Evolutionary conservation across 2,888 invertebrate genomes (phyloP), one percentile per base, ranked within the genome.

Genomic region (Oeneis ivallda): DNA sequence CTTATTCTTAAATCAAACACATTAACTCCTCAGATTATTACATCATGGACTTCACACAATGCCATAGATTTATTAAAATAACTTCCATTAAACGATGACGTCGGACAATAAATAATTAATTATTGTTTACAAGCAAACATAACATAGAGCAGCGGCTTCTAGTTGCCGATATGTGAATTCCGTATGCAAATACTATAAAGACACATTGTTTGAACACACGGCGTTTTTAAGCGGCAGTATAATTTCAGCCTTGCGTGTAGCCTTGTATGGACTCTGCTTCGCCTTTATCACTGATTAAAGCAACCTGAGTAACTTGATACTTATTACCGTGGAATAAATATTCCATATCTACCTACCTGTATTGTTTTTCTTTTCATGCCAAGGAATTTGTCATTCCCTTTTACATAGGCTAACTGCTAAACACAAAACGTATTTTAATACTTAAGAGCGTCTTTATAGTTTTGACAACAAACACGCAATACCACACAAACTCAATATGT

Each of bases 221-320:
- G 53, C 59, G 66, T 71, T 73, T 71, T 74, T 70, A 69, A 71
- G 67, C 50, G 69, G 68, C 67, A 76, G 73, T 78, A 77, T 76
- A 74, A 76, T 72, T 76, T 73, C 77, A 83, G 78, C 89, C 88
- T 89, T 84, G 85, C 74, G 73, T 75, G 72, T 77, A 79, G 76
- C 87, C 87, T 89, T 87, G 86, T 85, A 86, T 78, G 88, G 88
- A 85, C 81, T 88, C 88, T 76, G 79, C 77, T 82, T 82, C 80
- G 82, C 85, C 80, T 83, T 83, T 81, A 83, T 79, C 82, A 77
- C 68, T 75, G 60, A 37, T 72, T 70, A 69, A 26, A 65, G 50
- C 65, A 77, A 78, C 72, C 62, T 52, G 39, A 45, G 50, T 45
- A 61, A 66, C 73, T 86, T 88, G 85, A 84, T 87, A 87, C 82